Evolutionary conservation across 2,888 invertebrate species (phyloP), one percentile per base, ranked within the genome.

Genomic region (Hyalella azteca): DNA sequence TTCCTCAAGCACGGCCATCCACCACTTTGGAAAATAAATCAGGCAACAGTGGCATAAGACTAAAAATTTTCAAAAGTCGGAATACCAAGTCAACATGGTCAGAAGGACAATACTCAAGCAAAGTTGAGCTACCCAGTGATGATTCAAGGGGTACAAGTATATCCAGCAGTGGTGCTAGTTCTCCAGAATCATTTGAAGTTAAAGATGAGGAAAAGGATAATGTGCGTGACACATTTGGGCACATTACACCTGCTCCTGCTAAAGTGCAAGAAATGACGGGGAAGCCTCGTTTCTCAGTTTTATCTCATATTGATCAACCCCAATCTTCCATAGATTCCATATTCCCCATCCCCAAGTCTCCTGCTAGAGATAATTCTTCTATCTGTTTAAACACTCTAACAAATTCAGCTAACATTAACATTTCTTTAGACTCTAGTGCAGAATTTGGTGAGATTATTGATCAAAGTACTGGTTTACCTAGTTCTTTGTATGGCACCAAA

Each of bases 41-140:
- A n/a, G 50, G 66, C 29, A 59, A 80, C 49, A 81, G 81, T 76
- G 84, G 84, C 39, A 84, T 84, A 22, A 84, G 82, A 66, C 54
- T 84, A 40, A 84, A 84, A 48, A 84, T 84, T 48, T 82, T 84
- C 54, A 84, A 84, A 50, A 82, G 81, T 26, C 73, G 81, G 49
- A 81, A 81, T 45, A 80, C 59, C 73, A 80, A 81, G 49, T 80
- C 81, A 22, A 78, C 80, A 78, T 80, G 81, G 76, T 80, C 78
- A 78, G 83, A 81, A 79, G 66, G 36, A 13, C 66, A 29, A 29
- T 82, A 84, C 49, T 81, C 81, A 7, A 82, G 84, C 45, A 82
- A 80, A 11, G 84, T 84, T 48, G 81, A 82, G 59, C 73, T 82
- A 59, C 82, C 82, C 32, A 84, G 84, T 78, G 82, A 82, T 48